phyloP scores from a whole-genome alignment of 2,888 invertebrate genomes.

The Nomada lathburiana region DNA sequence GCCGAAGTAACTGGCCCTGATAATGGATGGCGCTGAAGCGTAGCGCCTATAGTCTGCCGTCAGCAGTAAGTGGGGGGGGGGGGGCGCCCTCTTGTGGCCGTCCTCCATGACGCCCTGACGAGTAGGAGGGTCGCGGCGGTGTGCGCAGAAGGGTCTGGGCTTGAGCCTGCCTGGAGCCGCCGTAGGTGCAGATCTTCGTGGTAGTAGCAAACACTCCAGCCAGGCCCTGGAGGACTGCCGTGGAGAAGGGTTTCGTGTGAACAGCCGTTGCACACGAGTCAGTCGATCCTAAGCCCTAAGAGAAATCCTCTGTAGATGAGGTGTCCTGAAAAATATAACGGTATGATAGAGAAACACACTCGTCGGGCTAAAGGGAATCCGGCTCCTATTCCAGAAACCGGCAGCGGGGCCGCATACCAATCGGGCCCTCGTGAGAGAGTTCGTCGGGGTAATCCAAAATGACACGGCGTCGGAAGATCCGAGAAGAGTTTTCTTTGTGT shows the following conservation, averaged over 20 bases:
- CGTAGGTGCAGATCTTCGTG: conserved; percentile 84
- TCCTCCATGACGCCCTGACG: conserved; percentile 86
- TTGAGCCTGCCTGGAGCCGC: conserved; percentile 83
- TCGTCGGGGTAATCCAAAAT: not conserved
- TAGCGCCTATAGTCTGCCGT: conserved; percentile 87
- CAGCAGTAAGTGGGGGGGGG: conserved; percentile 83
- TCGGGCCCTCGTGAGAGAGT: too few species aligned
- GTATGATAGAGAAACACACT: too few species aligned
- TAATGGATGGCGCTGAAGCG: conserved; percentile 88
- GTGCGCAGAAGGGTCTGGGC: conserved; percentile 77
- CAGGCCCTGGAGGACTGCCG: conserved; percentile 88
- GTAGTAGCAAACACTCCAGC: conserved; percentile 87
- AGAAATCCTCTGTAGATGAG: conserved; percentile 12
- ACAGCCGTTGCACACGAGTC: conserved; percentile 87
- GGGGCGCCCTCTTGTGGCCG: too few species aligned
- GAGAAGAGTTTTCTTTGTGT: conserved; percentile 55
- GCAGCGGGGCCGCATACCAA: too few species aligned
- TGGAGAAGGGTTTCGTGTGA: conserved; percentile 88
- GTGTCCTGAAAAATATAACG: too few species aligned
- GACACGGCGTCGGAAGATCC: too few species aligned
- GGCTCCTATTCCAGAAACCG: too few species aligned
- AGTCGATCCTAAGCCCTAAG: conserved; percentile 87
- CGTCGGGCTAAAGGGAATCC: too few species aligned
- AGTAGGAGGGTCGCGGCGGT: conserved; percentile 85
- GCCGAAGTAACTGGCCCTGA: conserved; percentile 88